phyloP scores from a whole-genome alignment of 2,113 vertebrate species.

The Amphilophus citrinellus region DNA sequence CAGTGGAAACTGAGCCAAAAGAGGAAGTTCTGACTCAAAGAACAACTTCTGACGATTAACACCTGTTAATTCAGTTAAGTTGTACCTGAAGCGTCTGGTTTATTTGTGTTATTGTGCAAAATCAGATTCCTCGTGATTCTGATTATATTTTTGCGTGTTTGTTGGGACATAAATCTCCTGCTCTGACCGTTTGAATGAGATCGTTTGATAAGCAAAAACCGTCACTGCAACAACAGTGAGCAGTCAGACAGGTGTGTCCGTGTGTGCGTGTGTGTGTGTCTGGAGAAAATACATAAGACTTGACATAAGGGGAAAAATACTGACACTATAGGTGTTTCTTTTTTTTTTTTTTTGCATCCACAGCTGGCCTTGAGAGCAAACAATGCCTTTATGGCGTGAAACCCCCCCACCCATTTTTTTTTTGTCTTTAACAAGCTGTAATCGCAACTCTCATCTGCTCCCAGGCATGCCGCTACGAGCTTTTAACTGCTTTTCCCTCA shows the following conservation, averaged over 20 bases:
- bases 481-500: constrained; percentile 55
- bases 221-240: constrained; percentile 45
- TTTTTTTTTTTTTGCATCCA: constrained; percentile 15
- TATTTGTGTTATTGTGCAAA: neutral
- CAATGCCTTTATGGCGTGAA: constrained; percentile 64
- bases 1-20: neutral
- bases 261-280: constrained; percentile 29
- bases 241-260: constrained; percentile 60
- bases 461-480: constrained; percentile 48
- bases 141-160: neutral
- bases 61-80: neutral
- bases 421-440: constrained; percentile 57
- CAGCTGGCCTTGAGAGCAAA: constrained; percentile 63
- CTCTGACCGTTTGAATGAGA: constrained; percentile 63
- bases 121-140: neutral
- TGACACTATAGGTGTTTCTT: constrained; percentile 23
- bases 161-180: neutral
- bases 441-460: constrained; percentile 69
- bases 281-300: constrained; percentile 31
- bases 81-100: neutral
- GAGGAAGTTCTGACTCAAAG: neutral
- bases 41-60: neutral
- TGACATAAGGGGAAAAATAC: constrained; percentile 22
- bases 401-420: neutral
- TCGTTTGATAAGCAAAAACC: constrained; percentile 73